Evolutionary conservation across 1,140 invertebrate species (phyloP), one percentile per base, ranked within the genome.

Genomic region (Brachionus rotundiformis): DNA sequence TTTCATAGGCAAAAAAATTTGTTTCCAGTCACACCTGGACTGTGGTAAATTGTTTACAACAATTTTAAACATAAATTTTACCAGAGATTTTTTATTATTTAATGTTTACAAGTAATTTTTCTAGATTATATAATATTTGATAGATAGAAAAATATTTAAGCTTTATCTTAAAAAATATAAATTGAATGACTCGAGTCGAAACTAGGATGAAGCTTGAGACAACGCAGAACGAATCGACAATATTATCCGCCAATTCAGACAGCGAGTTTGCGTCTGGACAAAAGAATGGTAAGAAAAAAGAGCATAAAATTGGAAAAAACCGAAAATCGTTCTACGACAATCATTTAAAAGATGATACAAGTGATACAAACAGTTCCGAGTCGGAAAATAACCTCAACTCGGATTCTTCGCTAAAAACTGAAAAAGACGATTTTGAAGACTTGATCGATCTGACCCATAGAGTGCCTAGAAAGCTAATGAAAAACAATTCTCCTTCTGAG

Each of bases 381-480:
- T 73, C 36, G 10, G 47, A 54, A 8, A 54, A 54, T 25, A 44
- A 73, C 5, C 27, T 27, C 19, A 31, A 44, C 11, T 73, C 61
- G 16, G 31, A 65, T 65, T 31, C 7, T 27, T 44, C 36, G 16
- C 10, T 2, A 41, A 73, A 27, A 25, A 44, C 27, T 44, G 68
- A 73, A 41, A 41, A 41, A 33, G 76, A 79, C 13, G 76, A 79
- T 39, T 79, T 79, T 41, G 76, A 79, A 19, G 47, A 63, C 31
- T 25, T 79, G 36, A 79, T 79, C 16, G 47, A 59, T 63, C 10
- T 79, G 23, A 79, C 76, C 25, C 76, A 79, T 59, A 25, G 76
- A 59, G 76, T 59, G 11, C 76, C 76, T 4, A 79, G 36, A 59
- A 79, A 79, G 27, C 19, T 39, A 2, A 23, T 79, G 29, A 54